Conservation (phyloP, 2,888 invertebrate genomes). For the Nymphalis polychloros region DNA sequence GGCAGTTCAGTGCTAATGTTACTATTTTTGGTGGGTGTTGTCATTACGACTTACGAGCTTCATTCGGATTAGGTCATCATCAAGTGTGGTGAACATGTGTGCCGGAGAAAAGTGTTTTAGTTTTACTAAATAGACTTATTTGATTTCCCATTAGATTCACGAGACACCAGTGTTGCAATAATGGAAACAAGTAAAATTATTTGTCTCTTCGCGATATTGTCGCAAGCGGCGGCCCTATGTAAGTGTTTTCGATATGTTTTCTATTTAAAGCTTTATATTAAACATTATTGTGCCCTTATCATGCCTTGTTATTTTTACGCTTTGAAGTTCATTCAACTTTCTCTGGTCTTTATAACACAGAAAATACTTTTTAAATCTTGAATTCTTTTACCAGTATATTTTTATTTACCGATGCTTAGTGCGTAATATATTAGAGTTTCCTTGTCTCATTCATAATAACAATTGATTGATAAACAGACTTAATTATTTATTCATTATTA, state of each 20-base stretch:
- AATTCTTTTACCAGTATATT: too few relatives aligned
- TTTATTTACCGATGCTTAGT: neutral
- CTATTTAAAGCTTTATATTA: slow-evolving; percentile 21
- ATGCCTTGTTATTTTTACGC: slow-evolving; percentile 34
- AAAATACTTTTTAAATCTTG: neutral
- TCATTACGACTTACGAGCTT: slow-evolving; percentile 77
- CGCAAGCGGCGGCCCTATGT: slow-evolving; percentile 70
- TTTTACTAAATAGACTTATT: slow-evolving; percentile 62
- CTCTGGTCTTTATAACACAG: slow-evolving; percentile 12
- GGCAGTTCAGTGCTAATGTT: slow-evolving; percentile 63
- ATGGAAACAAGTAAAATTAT: slow-evolving; percentile 70
- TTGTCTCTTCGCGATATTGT: slow-evolving; percentile 65
- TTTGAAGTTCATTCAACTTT: slow-evolving; percentile 53
- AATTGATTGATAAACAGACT: neutral
- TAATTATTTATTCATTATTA: neutral
- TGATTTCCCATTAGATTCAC: slow-evolving; percentile 74
- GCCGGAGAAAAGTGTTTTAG: slow-evolving; percentile 69
- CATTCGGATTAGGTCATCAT: slow-evolving; percentile 81
- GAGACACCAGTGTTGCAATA: slow-evolving; percentile 60
- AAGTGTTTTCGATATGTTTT: slow-evolving; percentile 52
- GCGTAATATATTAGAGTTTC: neutral
- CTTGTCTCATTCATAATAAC: neutral
- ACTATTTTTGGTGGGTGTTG: slow-evolving; percentile 84
- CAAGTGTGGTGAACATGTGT: slow-evolving; percentile 77
- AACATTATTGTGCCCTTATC: slow-evolving; percentile 31